Conservation (phyloP, 1,140 invertebrate genomes). For the Globodera ellingtonae region DNA sequence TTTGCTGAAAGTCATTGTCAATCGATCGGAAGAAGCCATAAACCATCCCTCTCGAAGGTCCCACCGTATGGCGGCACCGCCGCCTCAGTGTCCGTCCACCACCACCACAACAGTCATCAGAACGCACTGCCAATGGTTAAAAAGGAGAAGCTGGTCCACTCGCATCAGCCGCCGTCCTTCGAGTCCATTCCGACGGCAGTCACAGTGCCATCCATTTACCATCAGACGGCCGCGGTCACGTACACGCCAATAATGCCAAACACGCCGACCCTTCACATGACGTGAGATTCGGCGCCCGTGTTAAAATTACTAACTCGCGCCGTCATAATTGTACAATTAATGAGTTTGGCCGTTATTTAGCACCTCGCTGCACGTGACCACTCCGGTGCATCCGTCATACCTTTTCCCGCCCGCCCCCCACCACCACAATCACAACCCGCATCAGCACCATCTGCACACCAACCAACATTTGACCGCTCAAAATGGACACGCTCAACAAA, state of each 20-base stretch:
- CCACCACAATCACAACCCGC: background rate
- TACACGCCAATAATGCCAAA: constrained; percentile 27
- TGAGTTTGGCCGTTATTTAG: background rate
- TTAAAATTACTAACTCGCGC: too few relatives aligned
- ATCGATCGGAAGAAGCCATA: too few relatives aligned
- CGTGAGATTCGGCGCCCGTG: background rate
- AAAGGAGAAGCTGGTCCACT: background rate
- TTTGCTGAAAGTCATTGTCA: background rate
- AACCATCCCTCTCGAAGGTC: background rate
- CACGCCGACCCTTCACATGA: constrained; percentile 25
- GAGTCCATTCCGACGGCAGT: background rate
- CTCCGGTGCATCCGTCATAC: constrained; percentile 30
- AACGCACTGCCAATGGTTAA: constrained; percentile 16
- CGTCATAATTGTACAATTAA: too few relatives aligned
- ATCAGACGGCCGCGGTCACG: constrained; percentile 14
- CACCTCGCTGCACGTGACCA: constrained; percentile 38
- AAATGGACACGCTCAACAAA: background rate
- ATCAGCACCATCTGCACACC: constrained; percentile 1
- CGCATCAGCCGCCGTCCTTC: constrained; percentile 1
- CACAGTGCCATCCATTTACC: constrained; percentile 15
- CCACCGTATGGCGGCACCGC: background rate
- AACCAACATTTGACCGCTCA: too few relatives aligned
- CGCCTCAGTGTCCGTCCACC: background rate
- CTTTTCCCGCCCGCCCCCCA: constrained; percentile 4
- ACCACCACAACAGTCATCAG: background rate